phyloP scores from a whole-genome alignment of 92 coral and sea anemone genomes.

The Galaxea fascicularis region DNA sequence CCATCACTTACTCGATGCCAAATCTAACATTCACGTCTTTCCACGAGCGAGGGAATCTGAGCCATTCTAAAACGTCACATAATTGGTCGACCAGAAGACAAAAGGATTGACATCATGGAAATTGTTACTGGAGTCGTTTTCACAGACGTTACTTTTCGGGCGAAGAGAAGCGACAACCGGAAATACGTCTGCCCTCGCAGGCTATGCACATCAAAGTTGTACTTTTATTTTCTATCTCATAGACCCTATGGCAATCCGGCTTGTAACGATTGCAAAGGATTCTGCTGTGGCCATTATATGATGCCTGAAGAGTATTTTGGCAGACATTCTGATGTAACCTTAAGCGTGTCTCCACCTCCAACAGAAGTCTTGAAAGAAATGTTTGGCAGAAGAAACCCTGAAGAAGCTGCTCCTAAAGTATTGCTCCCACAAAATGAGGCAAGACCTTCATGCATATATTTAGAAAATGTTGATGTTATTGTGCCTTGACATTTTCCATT shows the following conservation, averaged over 20 bases:
- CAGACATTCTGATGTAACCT: background rate
- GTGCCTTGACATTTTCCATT: constrained; percentile 29
- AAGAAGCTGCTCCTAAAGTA: constrained; percentile 33
- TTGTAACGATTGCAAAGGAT: constrained; percentile 41
- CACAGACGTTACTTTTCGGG: constrained; percentile 21
- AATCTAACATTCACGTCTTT: constrained; percentile 16
- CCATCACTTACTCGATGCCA: constrained; percentile 20
- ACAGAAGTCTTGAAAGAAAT: constrained; percentile 47
- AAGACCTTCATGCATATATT: constrained; percentile 2
- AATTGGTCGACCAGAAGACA: constrained; percentile 26
- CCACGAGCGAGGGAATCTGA: constrained; percentile 20
- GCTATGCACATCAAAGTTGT: background rate
- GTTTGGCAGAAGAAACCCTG: constrained; percentile 35
- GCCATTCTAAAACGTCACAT: constrained; percentile 19
- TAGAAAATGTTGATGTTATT: background rate
- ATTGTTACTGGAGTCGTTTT: constrained; percentile 13
- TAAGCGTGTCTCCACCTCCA: constrained; percentile 3
- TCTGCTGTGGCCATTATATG: constrained; percentile 42
- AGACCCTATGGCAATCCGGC: constrained; percentile 49
- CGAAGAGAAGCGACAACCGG: constrained; percentile 16
- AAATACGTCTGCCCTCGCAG: background rate
- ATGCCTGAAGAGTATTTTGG: constrained; percentile 34
- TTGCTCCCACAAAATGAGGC: constrained; percentile 28
- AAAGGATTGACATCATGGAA: constrained; percentile 28
- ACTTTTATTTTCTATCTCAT: background rate